These are phyloP conservation scores for Tamias sibiricus DNA, from an alignment of 2,113 vertebrate genomes.

Conservation along the genomic window DNA sequence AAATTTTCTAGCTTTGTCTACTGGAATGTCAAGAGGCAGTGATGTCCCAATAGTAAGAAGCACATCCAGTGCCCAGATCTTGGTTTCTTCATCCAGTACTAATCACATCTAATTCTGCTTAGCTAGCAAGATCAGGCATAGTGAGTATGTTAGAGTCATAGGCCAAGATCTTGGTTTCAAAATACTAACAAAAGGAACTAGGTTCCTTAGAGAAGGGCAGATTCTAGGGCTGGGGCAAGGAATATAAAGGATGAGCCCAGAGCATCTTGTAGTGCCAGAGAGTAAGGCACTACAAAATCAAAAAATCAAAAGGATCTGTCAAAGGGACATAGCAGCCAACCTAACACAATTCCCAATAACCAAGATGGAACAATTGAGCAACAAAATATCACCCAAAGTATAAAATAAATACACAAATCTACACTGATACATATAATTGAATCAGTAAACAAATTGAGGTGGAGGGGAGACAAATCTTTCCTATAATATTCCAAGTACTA, in stretches of 20 bases:
- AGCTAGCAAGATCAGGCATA: no score
- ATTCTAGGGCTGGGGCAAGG: background rate
- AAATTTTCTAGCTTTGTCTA: background rate
- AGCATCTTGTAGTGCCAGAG: background rate
- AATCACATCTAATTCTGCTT: no score
- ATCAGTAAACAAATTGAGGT: background rate
- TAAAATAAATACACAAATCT: background rate
- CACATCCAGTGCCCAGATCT: background rate
- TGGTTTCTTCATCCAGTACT: background rate
- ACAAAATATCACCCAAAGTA: background rate
- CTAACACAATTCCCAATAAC: background rate
- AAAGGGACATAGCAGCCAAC: background rate
- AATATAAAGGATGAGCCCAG: background rate
- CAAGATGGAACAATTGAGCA: background rate
- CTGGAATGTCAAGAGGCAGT: background rate
- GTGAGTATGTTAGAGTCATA: no score
- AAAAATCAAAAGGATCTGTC: background rate
- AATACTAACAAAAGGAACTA: background rate
- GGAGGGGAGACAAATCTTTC: background rate
- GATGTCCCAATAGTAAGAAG: background rate
- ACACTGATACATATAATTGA: background rate
- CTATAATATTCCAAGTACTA: background rate
- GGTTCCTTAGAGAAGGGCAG: background rate
- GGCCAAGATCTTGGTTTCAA: background rate
- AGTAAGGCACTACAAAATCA: background rate